Evolutionary conservation across 2,888 invertebrate species (phyloP).

Genomic region (Mythimna albipuncta): DNA sequence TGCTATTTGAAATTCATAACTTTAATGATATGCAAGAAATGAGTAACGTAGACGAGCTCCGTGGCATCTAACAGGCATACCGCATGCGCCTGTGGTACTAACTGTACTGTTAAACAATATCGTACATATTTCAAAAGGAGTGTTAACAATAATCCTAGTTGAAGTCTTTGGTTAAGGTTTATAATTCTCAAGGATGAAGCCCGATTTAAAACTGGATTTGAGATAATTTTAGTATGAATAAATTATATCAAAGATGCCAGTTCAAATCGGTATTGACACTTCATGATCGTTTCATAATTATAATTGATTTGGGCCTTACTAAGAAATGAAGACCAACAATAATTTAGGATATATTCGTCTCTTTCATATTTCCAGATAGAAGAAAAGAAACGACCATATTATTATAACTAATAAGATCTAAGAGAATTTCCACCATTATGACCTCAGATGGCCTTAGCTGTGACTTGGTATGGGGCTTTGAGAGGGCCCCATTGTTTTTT

Average conservation of each 20-base stretch:
- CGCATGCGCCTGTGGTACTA: conserved; percentile 1
- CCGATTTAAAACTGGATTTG: not conserved
- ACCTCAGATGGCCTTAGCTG: not conserved
- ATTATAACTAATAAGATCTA: no score
- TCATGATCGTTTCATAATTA: not conserved
- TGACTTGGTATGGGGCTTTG: not conserved
- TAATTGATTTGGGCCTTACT: not conserved
- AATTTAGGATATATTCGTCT: not conserved
- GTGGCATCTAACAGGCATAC: not conserved
- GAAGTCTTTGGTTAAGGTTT: not conserved
- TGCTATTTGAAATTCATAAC: conserved; percentile 14
- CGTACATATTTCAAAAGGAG: not conserved
- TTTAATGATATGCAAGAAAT: conserved; percentile 17
- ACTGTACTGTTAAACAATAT: not conserved
- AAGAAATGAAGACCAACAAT: not conserved
- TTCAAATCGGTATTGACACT: conserved; percentile 1
- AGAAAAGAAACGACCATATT: no score
- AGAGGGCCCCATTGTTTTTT: not conserved
- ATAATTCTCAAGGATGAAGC: not conserved
- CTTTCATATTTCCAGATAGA: not conserved
- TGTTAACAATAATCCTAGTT: not conserved
- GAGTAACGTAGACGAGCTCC: conserved; percentile 4
- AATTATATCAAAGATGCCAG: not conserved
- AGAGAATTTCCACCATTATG: not conserved
- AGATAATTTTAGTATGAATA: not conserved